Percentiles rank a stretch among this genome's conserved stretches.
These are phyloP conservation scores for Diarsia brunnea DNA, from an alignment of 2,888 invertebrate genomes.

Conservation along the genomic window DNA sequence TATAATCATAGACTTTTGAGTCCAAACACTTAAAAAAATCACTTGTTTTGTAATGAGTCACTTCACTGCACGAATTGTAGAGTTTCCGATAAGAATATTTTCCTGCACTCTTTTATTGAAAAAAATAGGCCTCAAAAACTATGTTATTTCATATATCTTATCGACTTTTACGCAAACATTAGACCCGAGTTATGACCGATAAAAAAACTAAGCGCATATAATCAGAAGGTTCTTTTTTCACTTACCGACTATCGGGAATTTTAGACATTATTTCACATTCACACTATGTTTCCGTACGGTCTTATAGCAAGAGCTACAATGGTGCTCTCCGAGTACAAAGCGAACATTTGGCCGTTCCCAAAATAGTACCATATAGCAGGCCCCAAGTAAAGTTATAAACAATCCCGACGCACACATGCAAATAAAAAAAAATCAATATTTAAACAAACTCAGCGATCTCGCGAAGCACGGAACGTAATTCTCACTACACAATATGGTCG, in stretches of 20 bases:
- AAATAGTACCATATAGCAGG: constrained; percentile 87
- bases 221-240: constrained; percentile 61
- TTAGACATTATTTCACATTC: constrained; percentile 46
- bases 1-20: constrained; percentile 6
- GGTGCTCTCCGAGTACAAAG: constrained; percentile 82
- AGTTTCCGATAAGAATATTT: constrained; percentile 54
- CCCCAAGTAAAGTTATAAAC: constrained; percentile 89
- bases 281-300: constrained; percentile 60
- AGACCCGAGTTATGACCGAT: constrained; percentile 79
- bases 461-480: constrained; percentile 58
- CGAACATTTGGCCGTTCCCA: constrained; percentile 88
- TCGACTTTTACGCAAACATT: constrained; percentile 74
- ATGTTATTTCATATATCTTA: constrained; percentile 67
- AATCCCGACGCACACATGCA: constrained; percentile 81
- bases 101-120: constrained; percentile 57
- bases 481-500: constrained; percentile 79
- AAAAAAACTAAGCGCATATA: constrained; percentile 69
- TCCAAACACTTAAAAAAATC: constrained; percentile 14
- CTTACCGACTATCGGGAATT: constrained; percentile 60
- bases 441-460: constrained; percentile 74
- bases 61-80: constrained; percentile 24
- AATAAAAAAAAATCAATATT: constrained; percentile 86
- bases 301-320: constrained; percentile 66
- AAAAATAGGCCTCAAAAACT: constrained; percentile 67
- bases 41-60: constrained; percentile 46